Evolutionary conservation across 2,797 vertebrate species (phyloP), one percentile per base, ranked within the genome.

Genomic region (Coilia nasus): DNA sequence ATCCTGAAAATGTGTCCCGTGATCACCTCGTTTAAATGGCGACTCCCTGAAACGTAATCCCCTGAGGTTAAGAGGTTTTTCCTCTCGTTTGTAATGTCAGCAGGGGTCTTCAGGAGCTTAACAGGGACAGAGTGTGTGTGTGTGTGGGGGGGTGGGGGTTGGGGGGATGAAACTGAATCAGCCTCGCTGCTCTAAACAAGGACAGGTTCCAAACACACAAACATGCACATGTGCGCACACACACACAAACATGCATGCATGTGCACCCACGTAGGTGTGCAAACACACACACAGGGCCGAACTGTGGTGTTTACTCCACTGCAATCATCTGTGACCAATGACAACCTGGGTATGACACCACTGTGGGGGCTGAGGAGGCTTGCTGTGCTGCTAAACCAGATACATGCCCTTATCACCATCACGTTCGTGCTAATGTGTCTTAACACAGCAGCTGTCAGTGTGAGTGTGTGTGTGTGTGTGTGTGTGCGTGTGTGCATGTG

Each of bases 381-480:
- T 78, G 31, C 10, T 71, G 60, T 64, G 71, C 71, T 44, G 19
- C 71, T 78, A 44, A 78, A 21, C 17, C 71, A 78, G 44, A 78
- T 78, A 78, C 15, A 41, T 78, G 64, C 15, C 31, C 25, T 71
- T 28, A 35, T 71, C 64, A 71, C 64, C 64, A 35, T 71, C 64
- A 71, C 64, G 25, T 71, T 25, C 6, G 25, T 71, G 64, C 15
- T 35, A 15, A 28, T 25, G 31, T 67, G 25, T 67, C 62, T 67
- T 25, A 67, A 67, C 25, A 23, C 25, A 85, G 71, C 83, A 87
- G 87, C 85, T 84, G 91, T 89, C 89, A 89, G 84, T 85, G 87
- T 88, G 89, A 86, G 85, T 87, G 85, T 75, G 71, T 82, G 88
- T 86, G 87, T 57, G 25, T 4, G 90, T 81, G 88, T 87, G 86